Evolutionary conservation across 1,140 invertebrate species (phyloP).

Genomic region (Drosophila nebulosa): DNA sequence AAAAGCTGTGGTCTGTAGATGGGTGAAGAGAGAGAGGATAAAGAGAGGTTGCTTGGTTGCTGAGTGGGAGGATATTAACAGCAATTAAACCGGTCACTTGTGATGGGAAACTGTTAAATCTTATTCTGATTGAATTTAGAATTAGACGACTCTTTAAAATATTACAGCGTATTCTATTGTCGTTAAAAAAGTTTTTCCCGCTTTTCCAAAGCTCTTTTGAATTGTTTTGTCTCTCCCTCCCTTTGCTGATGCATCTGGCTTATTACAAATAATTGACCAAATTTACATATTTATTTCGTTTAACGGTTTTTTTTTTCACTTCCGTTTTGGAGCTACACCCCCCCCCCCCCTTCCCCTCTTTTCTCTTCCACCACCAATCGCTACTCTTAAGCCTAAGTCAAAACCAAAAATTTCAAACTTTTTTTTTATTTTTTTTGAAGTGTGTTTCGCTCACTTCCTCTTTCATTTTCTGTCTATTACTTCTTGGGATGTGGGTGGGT

Average conservation of each 20-base stretch:
- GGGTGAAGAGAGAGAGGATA: too few species aligned
- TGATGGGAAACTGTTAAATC: neutral
- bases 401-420: neutral
- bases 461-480: neutral
- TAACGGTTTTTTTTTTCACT: constrained; percentile 29
- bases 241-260: neutral
- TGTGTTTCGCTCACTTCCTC: neutral
- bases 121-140: too few species aligned
- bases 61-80: too few species aligned
- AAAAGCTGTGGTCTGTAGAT: too few species aligned
- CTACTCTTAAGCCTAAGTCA: neutral
- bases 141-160: too few species aligned
- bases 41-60: too few species aligned
- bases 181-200: neutral
- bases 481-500: neutral
- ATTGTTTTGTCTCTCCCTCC: neutral
- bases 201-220: constrained; percentile 9
- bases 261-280: constrained; percentile 35
- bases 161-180: neutral
- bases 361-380: neutral
- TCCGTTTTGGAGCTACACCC: constrained; percentile 17
- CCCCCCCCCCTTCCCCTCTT: neutral
- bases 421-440: neutral
- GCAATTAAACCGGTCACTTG: too few species aligned
- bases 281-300: constrained; percentile 31